A percentile compares a stretch with the other conserved stretches of the same genome.
Evolutionary conservation across 2,797 vertebrate genomes (phyloP).

Genomic region (Neostethus bicornis): DNA sequence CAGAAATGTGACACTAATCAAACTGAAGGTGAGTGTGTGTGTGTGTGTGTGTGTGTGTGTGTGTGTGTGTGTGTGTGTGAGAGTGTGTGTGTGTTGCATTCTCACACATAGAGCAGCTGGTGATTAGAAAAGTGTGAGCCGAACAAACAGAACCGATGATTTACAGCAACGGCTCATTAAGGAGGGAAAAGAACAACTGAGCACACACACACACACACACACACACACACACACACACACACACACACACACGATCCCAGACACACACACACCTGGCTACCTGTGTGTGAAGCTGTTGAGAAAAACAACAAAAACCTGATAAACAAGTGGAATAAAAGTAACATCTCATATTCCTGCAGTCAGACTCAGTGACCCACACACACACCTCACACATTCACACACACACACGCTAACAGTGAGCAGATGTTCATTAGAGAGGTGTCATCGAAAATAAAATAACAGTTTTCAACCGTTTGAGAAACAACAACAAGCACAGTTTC

Average conservation of each 20-base stretch:
- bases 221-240: no score
- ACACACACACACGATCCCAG: no score
- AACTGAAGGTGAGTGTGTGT: no score
- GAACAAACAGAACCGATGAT: slow-evolving; percentile 51
- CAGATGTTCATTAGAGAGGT: slow-evolving; percentile 69
- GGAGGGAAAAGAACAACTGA: slow-evolving; percentile 59
- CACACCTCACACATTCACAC: slow-evolving; percentile 22
- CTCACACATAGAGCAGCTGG: slow-evolving; percentile 58
- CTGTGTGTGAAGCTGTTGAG: slow-evolving; percentile 47
- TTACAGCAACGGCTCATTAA: slow-evolving; percentile 60
- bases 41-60: no score
- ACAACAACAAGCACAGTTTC: slow-evolving; percentile 29
- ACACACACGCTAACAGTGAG: slow-evolving; percentile 22
- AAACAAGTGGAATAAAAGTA: slow-evolving; percentile 45
- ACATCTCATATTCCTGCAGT: slow-evolving; percentile 40
- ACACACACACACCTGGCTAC: slow-evolving; percentile 14
- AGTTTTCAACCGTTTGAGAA: slow-evolving; percentile 45
- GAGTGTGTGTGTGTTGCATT: slow-evolving; percentile 6
- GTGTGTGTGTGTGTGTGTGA: no score
- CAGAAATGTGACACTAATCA: no score
- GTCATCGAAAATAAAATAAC: slow-evolving; percentile 68
- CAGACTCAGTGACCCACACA: slow-evolving; percentile 59
- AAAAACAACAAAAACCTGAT: slow-evolving; percentile 62
- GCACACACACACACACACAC: slow-evolving; percentile 12
- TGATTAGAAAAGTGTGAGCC: slow-evolving; percentile 70